Percentiles rank a stretch among this genome's conserved stretches.
Conservation (phyloP, 2,113 vertebrate species). For the Lasiurus borealis region DNA sequence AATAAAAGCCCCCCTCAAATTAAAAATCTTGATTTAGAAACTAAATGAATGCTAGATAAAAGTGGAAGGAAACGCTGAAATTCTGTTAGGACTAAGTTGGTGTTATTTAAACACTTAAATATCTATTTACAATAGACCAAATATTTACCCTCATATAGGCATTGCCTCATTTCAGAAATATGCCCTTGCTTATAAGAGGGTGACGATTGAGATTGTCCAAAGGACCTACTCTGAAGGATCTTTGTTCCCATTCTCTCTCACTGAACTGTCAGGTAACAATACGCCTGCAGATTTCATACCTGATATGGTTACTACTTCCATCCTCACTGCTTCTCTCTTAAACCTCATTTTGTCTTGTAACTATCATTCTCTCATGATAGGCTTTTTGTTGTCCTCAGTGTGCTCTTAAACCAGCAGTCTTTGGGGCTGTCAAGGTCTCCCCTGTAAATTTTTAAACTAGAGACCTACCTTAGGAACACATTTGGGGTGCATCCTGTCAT, state of each 20-base stretch:
- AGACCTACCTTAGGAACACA: not conserved
- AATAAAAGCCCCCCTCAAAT: not conserved
- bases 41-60: not conserved
- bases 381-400: not conserved
- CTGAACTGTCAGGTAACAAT: not conserved
- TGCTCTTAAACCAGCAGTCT: not conserved
- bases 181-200: not conserved
- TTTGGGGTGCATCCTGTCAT: not conserved
- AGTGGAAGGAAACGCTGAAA: not conserved
- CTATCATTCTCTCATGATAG: not conserved
- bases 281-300: not conserved
- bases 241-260: no score
- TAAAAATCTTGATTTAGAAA: conserved; percentile 36
- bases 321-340: not conserved
- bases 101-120: not conserved
- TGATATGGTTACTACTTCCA: not conserved
- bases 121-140: not conserved
- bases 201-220: not conserved
- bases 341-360: not conserved
- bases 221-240: not conserved
- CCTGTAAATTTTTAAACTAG: not conserved
- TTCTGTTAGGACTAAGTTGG: not conserved
- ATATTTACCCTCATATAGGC: not conserved
- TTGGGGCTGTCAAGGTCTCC: not conserved
- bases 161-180: not conserved